phyloP scores from a whole-genome alignment of 2,888 invertebrate species.

The Laothoe populi region DNA sequence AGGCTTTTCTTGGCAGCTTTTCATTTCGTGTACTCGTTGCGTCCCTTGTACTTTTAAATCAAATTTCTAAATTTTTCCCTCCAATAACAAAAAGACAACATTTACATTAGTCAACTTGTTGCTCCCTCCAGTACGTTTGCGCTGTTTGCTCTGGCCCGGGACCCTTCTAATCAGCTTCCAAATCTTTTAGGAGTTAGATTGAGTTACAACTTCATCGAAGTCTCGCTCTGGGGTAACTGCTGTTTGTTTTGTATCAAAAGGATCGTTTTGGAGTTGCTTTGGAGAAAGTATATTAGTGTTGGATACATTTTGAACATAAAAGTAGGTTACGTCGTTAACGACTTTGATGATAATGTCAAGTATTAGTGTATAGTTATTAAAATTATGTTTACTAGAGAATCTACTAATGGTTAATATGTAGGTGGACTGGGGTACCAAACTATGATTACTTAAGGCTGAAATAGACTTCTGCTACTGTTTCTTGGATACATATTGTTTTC shows the following conservation, averaged over 20 bases:
- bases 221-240: slow-evolving; percentile 40
- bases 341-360: slow-evolving; percentile 16
- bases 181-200: slow-evolving; percentile 66
- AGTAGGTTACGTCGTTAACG: slow-evolving; percentile 21
- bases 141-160: slow-evolving; percentile 36
- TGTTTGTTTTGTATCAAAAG: slow-evolving; percentile 42
- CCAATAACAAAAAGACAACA: slow-evolving; percentile 31
- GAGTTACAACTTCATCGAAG: slow-evolving; percentile 58
- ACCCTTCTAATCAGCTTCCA: slow-evolving; percentile 55
- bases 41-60: slow-evolving; percentile 12
- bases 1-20: not conserved
- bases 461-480: too few relatives aligned
- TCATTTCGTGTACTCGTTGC: not conserved
- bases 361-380: too few relatives aligned
- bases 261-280: slow-evolving; percentile 33
- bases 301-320: not conserved
- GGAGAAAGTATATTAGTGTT: slow-evolving; percentile 17
- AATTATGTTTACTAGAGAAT: too few relatives aligned
- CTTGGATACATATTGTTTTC: too few relatives aligned
- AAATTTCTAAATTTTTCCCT: slow-evolving; percentile 28
- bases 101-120: slow-evolving; percentile 56
- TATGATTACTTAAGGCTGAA: too few relatives aligned
- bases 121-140: slow-evolving; percentile 40
- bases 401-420: too few relatives aligned
- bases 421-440: too few relatives aligned